Base-by-base conservation (phyloP, 2,888 invertebrate genomes). In the Aporophyla nigra region DNA sequence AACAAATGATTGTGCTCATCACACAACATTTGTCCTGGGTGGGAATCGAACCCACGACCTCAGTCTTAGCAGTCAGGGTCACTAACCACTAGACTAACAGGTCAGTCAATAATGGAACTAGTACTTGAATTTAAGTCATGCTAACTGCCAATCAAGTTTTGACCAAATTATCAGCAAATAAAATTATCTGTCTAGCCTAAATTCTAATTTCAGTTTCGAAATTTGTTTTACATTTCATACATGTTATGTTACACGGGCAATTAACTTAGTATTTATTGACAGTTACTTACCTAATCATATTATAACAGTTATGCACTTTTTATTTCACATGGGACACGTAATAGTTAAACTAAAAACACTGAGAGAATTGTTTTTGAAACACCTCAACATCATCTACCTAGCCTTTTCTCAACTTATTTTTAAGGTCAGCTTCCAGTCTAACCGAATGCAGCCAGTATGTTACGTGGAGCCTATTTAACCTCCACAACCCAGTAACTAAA, bases 201-300 rank as follows among this genome's bases (percentile, higher is more conserved):
- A 72, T 62, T 24, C 46, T 19, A 6, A 58, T 27, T 27, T 5
- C 5, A 1, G 2, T 78, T 74, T 74, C 27, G 43, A 61, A 66
- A 81, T 75, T 78, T 19, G 2, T 49, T 56, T 67, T 7, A 33
- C 5, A 62, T 78, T 78, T 66, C 33, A 46, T 24, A 70, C n/a
- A 24, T 53, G 4, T 51, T 62, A 62, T 53, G 4, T 51, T 62
- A 62, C 62, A 79, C 63, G 70, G 59, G 65, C 71, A 56, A 84
- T 81, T 58, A 70, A 71, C 51, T 71, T 62, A 58, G 46, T 58
- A 46, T 81, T 77, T 40, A 79, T 78, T 24, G 58, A 71, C 33
- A 21, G 74, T 86, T 86, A 21, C 71, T 86, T 86, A 78, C 67
- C 68, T 82, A 85, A 87, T 82, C 65, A 65, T 82, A 85, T 85